These are phyloP conservation scores for Hippocampus abdominalis DNA, from an alignment of 2,113 vertebrate species.

Conservation along the genomic window DNA sequence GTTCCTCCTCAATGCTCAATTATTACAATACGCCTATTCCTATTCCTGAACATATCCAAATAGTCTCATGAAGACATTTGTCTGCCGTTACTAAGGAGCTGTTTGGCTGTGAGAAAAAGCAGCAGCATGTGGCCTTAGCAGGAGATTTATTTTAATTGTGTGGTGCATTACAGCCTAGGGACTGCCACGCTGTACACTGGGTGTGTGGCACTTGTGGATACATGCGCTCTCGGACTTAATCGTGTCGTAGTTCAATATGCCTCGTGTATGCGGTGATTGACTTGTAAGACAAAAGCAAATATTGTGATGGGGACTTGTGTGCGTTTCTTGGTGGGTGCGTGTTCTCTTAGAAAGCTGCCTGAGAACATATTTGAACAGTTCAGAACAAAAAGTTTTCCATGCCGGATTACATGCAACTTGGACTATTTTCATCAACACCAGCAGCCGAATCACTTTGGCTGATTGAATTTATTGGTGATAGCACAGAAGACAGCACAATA, in stretches of 20 bases:
- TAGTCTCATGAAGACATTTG: constrained; percentile 51
- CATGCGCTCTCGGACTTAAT: constrained; percentile 27
- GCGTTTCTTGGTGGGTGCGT: constrained; percentile 20
- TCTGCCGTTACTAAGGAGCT: constrained; percentile 57
- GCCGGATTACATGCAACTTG: neutral
- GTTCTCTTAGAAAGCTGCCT: constrained; percentile 16
- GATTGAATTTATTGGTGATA: too few species aligned
- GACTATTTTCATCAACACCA: neutral
- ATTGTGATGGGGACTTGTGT: constrained; percentile 14
- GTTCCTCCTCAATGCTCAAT: constrained; percentile 47
- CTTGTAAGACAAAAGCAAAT: constrained; percentile 59
- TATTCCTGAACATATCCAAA: constrained; percentile 51
- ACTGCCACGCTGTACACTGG: constrained; percentile 47
- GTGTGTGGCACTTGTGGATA: constrained; percentile 62
- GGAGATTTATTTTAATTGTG: constrained; percentile 63
- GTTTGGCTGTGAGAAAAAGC: constrained; percentile 48
- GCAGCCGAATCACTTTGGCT: neutral
- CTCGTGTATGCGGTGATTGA: constrained; percentile 46
- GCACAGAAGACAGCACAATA: too few species aligned
- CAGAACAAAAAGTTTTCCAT: neutral
- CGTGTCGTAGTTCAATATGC: constrained; percentile 30
- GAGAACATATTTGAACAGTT: constrained; percentile 2
- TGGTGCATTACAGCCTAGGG: constrained; percentile 46
- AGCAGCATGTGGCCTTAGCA: constrained; percentile 45
- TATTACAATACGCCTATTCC: constrained; percentile 51